phyloP scores from a whole-genome alignment of 2,797 vertebrate species.

The Lerista edwardsae region DNA sequence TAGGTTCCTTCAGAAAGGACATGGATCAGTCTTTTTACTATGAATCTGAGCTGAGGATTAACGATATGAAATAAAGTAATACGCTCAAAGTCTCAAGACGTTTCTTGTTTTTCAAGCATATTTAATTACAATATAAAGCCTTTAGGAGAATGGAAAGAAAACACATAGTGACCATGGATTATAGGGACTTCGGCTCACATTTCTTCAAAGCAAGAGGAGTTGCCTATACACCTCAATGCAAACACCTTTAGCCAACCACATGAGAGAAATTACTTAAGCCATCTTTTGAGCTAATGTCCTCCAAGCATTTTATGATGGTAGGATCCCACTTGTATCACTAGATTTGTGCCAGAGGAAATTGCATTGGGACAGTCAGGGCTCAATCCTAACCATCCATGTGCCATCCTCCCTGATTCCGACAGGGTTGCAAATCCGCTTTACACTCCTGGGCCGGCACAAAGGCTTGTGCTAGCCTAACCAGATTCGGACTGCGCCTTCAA shows the following conservation, averaged over 20 bases:
- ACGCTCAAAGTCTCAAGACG: neutral
- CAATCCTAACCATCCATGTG: no score
- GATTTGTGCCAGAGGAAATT: neutral
- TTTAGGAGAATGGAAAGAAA: conserved; percentile 16
- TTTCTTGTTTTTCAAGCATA: conserved; percentile 39
- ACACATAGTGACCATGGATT: neutral
- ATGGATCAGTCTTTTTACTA: conserved; percentile 25
- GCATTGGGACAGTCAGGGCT: no score
- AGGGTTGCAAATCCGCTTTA: no score
- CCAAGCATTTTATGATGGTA: neutral
- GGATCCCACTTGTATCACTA: neutral
- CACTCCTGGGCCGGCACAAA: no score
- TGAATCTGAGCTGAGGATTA: conserved; percentile 29
- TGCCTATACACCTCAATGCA: neutral
- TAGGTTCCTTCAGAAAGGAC: conserved; percentile 25
- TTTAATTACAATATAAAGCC: conserved; percentile 3
- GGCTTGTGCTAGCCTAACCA: no score
- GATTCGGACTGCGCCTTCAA: no score
- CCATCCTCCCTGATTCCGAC: no score
- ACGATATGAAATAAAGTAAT: neutral
- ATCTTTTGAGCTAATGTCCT: neutral
- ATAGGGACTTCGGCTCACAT: conserved; percentile 20
- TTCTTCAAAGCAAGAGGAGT: conserved; percentile 10
- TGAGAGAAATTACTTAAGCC: neutral
- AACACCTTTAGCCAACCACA: neutral